A percentile compares a stretch with the other conserved stretches of the same genome.
Conservation (phyloP, 2,797 vertebrate species). For the Decapterus maruadsi region DNA sequence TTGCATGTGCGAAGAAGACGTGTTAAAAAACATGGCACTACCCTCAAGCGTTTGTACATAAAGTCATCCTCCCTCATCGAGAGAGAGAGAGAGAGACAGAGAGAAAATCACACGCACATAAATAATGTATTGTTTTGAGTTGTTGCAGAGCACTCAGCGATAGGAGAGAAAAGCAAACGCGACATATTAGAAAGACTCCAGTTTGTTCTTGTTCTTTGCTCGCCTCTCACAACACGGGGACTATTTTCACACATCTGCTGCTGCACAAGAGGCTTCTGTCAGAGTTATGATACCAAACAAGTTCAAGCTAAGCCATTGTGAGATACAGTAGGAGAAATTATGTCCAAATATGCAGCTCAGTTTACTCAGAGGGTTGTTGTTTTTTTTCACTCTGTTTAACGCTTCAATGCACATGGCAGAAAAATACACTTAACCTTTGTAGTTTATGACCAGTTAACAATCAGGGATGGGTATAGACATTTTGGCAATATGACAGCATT, state of each 20-base stretch:
- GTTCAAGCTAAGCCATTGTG: conserved; percentile 34
- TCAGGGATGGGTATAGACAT: no score
- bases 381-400: conserved; percentile 24
- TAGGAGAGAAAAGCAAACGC: conserved; percentile 60
- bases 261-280: conserved; percentile 57
- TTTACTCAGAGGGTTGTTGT: conserved; percentile 21
- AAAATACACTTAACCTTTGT: conserved; percentile 6
- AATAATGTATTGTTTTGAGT: conserved; percentile 74
- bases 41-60: conserved; percentile 47
- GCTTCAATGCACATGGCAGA: conserved; percentile 14
- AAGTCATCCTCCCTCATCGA: conserved; percentile 60
- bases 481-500: background rate
- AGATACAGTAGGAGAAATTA: conserved; percentile 48
- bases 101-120: conserved; percentile 62
- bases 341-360: conserved; percentile 43
- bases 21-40: conserved; percentile 42
- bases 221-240: conserved; percentile 55
- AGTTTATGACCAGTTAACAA: no score
- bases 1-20: conserved; percentile 42
- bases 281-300: conserved; percentile 53
- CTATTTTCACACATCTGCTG: conserved; percentile 72
- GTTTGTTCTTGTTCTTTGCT: conserved; percentile 71
- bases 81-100: background rate
- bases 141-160: conserved; percentile 65
- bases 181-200: conserved; percentile 71